A percentile compares a stretch with the other conserved stretches of the same genome.
These are phyloP conservation scores for Dermatemys mawii DNA, from an alignment of 2,113 vertebrate genomes.

Conservation along the genomic window DNA sequence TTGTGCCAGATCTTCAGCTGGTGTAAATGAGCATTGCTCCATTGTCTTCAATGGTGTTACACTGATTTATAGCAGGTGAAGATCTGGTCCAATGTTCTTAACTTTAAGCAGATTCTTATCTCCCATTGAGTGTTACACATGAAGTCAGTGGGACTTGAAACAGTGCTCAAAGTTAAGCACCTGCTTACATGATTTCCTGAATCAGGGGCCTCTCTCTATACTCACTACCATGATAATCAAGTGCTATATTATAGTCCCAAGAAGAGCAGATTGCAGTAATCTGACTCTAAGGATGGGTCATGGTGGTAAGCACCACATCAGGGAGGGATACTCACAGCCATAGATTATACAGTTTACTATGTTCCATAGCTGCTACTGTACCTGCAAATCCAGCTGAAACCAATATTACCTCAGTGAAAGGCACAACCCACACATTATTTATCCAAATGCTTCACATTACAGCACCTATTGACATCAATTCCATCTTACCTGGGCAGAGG, in stretches of 20 bases:
- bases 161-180: background rate
- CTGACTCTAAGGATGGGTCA: background rate
- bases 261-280: background rate
- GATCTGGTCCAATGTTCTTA: too few relatives aligned
- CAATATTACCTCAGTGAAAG: background rate
- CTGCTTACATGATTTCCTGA: background rate
- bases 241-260: background rate
- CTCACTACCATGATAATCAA: background rate
- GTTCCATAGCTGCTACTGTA: background rate
- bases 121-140: background rate
- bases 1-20: too few relatives aligned
- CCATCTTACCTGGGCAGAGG: background rate
- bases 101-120: too few relatives aligned
- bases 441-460: background rate
- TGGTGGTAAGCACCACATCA: background rate
- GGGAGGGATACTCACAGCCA: background rate
- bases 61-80: too few relatives aligned
- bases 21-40: too few relatives aligned
- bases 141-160: background rate
- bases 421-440: background rate
- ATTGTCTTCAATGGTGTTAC: too few relatives aligned
- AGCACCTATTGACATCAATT: background rate
- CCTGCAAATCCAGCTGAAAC: background rate
- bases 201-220: background rate
- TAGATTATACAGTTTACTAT: background rate